Evolutionary conservation across 2,797 vertebrate genomes (phyloP).

Genomic region (Brachyalestes nurse): DNA sequence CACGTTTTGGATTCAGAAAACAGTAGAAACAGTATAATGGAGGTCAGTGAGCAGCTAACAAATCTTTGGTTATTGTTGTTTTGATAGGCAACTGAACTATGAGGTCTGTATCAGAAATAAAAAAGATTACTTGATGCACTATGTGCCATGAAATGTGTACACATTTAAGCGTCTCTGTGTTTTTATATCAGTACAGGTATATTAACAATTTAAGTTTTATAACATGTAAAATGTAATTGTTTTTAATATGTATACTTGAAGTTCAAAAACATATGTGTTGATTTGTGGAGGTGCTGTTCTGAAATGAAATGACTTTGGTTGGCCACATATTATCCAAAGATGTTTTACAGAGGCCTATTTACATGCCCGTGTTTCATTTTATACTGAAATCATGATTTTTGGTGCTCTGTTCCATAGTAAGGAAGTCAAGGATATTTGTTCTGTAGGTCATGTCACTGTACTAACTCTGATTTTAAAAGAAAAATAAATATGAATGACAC

Average conservation of each 20-base stretch:
- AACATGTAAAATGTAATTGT: conserved; percentile 86
- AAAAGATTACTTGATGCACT: conserved; percentile 88
- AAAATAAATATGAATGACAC: conserved; percentile 61
- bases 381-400: conserved; percentile 68
- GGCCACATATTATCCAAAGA: conserved; percentile 81
- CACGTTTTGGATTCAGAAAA: conserved; percentile 67
- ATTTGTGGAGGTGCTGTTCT: conserved; percentile 67
- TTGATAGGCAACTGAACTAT: conserved; percentile 77
- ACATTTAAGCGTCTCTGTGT: conserved; percentile 71
- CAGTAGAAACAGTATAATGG: conserved; percentile 56
- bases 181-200: conserved; percentile 62
- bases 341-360: conserved; percentile 70
- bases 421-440: conserved; percentile 62
- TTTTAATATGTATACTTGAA: conserved; percentile 81
- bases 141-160: conserved; percentile 87
- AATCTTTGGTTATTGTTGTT: conserved; percentile 71
- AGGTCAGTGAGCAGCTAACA: conserved; percentile 78
- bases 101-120: conserved; percentile 93
- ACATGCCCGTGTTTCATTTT: conserved; percentile 62
- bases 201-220: conserved; percentile 80
- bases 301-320: conserved; percentile 69
- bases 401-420: conserved; percentile 71
- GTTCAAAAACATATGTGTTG: conserved; percentile 69
- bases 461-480: conserved; percentile 72
- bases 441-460: conserved; percentile 70